These are phyloP conservation scores for Lagocephalus sceleratus DNA, from an alignment of 2,797 vertebrate genomes.

Conservation along the genomic window DNA sequence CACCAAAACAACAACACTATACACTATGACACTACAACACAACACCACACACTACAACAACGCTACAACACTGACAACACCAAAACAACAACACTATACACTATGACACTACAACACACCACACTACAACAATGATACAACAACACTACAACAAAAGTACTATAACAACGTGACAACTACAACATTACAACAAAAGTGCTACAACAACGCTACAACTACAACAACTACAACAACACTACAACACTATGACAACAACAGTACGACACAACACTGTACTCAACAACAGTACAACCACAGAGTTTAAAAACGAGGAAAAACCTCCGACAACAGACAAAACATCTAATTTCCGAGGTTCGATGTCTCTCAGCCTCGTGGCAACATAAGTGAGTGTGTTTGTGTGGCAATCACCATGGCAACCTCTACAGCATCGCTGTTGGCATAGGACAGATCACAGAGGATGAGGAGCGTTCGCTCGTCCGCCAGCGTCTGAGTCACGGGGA, in stretches of 20 bases:
- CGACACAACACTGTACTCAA: background rate
- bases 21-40: background rate
- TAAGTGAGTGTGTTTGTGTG: background rate
- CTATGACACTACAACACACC: no score
- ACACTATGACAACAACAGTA: background rate
- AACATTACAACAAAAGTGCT: no score
- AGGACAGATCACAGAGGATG: constrained; percentile 87
- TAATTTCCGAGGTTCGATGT: no score
- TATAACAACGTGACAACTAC: background rate
- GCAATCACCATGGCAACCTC: constrained; percentile 91
- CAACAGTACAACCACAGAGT: background rate
- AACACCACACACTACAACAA: background rate
- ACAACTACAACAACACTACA: constrained; percentile 9
- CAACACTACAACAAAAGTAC: background rate
- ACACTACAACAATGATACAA: background rate
- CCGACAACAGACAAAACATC: background rate
- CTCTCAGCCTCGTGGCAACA: background rate
- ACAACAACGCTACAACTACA: background rate
- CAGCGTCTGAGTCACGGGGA: constrained; percentile 82
- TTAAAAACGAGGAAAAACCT: background rate
- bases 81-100: no score
- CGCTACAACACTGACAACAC: no score
- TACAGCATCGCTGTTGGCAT: constrained; percentile 80
- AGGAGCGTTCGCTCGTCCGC: constrained; percentile 83
- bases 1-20: constrained; percentile 15